Base-by-base conservation (phyloP, 2,888 invertebrate species). In the Synergus gifuensis region DNA sequence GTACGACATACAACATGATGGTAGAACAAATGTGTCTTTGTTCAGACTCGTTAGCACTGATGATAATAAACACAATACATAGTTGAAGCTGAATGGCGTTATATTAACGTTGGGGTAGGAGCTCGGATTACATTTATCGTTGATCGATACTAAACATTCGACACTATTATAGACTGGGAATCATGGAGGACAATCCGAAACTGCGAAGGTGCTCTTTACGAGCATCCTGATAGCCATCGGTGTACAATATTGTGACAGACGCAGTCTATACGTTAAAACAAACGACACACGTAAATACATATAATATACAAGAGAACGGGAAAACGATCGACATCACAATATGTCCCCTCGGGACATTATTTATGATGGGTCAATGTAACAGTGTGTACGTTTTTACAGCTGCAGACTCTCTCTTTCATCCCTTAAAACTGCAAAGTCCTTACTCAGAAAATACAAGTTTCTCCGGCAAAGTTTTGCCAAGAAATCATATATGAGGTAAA, bases 11-110 rank as follows among this genome's bases (percentile, higher is more conserved):
- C 28, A 8, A 49, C n/a, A 42, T 28, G 12, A 44, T 16, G 28
- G 16, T 28, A 49, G 9, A 69, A 49, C 69, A 69, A 49, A 49
- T 69, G 49, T 69, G 28, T 22, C 49, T 49, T 69, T 69, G 69
- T 66, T 66, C 42, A 66, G 44, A 44, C 66, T 66, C 66, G 66
- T 69, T 49, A 69, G 49, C 49, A 9, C 28, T 46, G 16, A 69
- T 49, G 49, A 28, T 16, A 46, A 69, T 69, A 46, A 69, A 69
- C 49, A 49, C 11, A 46, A 12, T 22, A 44, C 42, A 67, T 46
- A 18, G 67, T 1, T 67, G 44, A 11, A 49, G 49, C 22, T 28
- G 49, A 69, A 49, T 69, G 9, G 46, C 28, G 49, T 69, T 69
- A 69, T 49, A 69, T 49, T 69, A 49, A 69, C 49, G 28, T 28